Base-by-base conservation (phyloP, 2,888 invertebrate genomes). In the Torymus texanus region DNA sequence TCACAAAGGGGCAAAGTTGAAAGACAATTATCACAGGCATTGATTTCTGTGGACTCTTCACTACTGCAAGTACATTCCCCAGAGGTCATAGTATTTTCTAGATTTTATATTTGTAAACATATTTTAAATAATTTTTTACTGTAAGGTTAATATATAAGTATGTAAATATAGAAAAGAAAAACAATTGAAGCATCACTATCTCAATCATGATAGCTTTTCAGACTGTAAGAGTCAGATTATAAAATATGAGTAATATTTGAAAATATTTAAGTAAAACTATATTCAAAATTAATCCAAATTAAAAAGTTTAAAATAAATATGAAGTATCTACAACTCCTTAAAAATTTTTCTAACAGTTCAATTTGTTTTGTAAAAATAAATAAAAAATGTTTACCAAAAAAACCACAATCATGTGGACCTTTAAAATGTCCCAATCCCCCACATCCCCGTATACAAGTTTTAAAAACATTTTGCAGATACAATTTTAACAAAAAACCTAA, bases 11-110 rank as follows among this genome's bases (percentile, higher is more conserved):
- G 14, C 18, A 65, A 2, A 58, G 18, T 65, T 24, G 16, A 55
- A 13, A 71, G 10, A 29, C 56, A n/a, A 41, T 62, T 61, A 13
- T 59, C 51, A 14, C 1, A 29, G 50, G n/a, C 58, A 29, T 41
- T 58, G 50, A 29, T 63, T 62, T 81, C 70, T 14, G 24, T 24
- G 1, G 56, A 70, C 16, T 74, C 61, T 41, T 72, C 59, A 51
- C 41, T 41, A 41, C 8, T 68, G 63, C 81, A 81, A 18, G 55
- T 29, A 58, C 79, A 81, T 66, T 74, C 56, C n/a, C 29, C 55
- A 11, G 76, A 24, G 21, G 41, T 66, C 81, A 81, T 81, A 65
- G 24, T 80, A 75, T 70, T 79, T 56, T 68, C 16, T 65, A 2
- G 13, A 18, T 58, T 61, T 73, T 24, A 70, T 68, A 70, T 76